Evolutionary conservation across 1,140 invertebrate genomes (phyloP).

Genomic region (Wiebesia pumilae): DNA sequence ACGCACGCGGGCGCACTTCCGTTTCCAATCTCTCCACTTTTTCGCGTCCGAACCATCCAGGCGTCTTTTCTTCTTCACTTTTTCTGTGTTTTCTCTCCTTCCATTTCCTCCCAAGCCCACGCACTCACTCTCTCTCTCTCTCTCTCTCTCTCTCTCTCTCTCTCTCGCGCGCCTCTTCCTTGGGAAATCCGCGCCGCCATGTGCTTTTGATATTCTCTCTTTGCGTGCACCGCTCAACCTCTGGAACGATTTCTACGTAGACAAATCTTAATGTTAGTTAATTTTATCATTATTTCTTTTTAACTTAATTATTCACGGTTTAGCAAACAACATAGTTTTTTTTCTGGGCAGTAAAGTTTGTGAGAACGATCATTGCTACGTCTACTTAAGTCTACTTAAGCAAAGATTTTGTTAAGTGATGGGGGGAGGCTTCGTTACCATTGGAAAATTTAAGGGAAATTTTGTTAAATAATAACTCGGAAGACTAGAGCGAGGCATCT

Average conservation of each 20-base stretch:
- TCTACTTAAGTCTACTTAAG: not conserved
- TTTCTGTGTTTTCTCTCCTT: not conserved
- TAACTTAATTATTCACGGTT: not conserved
- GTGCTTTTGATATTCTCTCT: not conserved
- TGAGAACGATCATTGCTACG: not conserved
- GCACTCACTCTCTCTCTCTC: not conserved
- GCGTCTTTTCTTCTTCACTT: too few species aligned
- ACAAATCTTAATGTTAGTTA: not conserved
- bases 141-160: not conserved
- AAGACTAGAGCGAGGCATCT: not conserved
- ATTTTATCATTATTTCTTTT: not conserved
- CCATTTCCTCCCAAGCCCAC: not conserved
- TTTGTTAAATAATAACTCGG: too few species aligned
- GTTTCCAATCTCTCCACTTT: too few species aligned
- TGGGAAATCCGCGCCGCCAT: not conserved
- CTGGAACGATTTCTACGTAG: not conserved
- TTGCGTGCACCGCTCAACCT: not conserved
- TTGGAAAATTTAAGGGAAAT: not conserved
- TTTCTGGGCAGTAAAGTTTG: not conserved
- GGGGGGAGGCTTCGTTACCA: not conserved
- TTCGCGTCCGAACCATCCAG: too few species aligned
- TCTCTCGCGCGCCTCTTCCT: not conserved
- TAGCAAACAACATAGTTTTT: not conserved
- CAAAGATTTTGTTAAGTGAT: not conserved
- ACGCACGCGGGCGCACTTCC: not conserved